These are phyloP conservation scores for Sinhomidia bicolor DNA, from an alignment of 2,888 invertebrate genomes.

Conservation along the genomic window DNA sequence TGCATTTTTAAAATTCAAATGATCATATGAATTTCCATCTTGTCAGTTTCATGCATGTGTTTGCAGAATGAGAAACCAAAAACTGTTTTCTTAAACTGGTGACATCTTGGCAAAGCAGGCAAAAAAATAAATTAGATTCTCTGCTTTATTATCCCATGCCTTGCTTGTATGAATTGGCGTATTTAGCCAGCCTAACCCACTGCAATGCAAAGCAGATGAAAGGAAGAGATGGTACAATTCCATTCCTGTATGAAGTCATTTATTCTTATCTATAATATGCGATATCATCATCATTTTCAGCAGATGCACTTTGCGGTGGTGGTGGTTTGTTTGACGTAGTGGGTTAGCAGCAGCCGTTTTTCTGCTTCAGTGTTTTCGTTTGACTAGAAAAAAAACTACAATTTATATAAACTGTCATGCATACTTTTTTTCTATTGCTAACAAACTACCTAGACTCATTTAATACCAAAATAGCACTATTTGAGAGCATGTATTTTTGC, in stretches of 20 bases:
- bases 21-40: background rate
- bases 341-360: background rate
- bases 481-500: background rate
- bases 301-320: background rate
- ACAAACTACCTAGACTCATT: background rate
- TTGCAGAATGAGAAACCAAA: background rate
- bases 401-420: slow-evolving; percentile 12
- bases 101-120: background rate
- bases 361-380: background rate
- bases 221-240: background rate
- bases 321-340: slow-evolving; percentile 5
- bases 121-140: background rate
- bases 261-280: background rate
- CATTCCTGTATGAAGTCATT: background rate
- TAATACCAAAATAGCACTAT: slow-evolving; percentile 2
- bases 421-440: background rate
- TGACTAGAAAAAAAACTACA: background rate
- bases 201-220: no score
- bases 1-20: background rate
- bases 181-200: no score
- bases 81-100: background rate
- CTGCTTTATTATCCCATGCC: background rate
- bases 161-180: background rate
- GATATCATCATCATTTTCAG: background rate
- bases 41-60: background rate